Evolutionary conservation across 2,113 vertebrate genomes (phyloP).

Genomic region (Arothron firmamentum): DNA sequence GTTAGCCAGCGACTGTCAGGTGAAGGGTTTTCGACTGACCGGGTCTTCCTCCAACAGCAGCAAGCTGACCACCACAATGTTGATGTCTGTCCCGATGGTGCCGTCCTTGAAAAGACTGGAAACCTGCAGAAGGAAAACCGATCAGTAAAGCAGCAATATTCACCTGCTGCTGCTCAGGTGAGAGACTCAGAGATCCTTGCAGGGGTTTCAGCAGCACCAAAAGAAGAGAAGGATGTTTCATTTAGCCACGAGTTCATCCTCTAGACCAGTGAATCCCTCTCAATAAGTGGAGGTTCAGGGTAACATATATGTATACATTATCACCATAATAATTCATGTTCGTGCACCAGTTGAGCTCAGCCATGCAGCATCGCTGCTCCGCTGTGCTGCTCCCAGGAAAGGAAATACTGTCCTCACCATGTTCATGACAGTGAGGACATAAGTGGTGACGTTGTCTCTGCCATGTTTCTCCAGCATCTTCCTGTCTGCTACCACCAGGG

Average conservation of each 20-base stretch:
- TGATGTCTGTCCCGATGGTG: conserved; percentile 95
- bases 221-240: neutral
- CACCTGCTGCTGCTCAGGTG: neutral
- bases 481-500: conserved; percentile 94
- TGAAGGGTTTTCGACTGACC: conserved; percentile 77
- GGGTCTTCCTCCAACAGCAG: conserved; percentile 93
- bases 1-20: neutral
- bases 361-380: no score
- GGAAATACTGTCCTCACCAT: conserved; percentile 78
- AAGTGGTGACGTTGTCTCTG: conserved; percentile 91
- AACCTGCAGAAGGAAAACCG: conserved; percentile 72
- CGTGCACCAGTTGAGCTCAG: no score
- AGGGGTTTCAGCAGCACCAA: neutral
- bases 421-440: conserved; percentile 97
- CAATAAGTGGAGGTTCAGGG: no score
- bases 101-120: conserved; percentile 98
- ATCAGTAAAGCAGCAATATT: neutral
- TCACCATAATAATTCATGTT: no score
- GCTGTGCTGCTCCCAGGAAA: neutral
- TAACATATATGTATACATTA: no score
- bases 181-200: neutral
- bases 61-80: conserved; percentile 92
- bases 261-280: no score
- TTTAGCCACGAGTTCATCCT: neutral
- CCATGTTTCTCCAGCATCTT: conserved; percentile 97